Percentiles rank a stretch among this genome's conserved stretches.
Evolutionary conservation across 2,888 invertebrate species (phyloP).

Genomic region (Peribatodes rhomboidaria): DNA sequence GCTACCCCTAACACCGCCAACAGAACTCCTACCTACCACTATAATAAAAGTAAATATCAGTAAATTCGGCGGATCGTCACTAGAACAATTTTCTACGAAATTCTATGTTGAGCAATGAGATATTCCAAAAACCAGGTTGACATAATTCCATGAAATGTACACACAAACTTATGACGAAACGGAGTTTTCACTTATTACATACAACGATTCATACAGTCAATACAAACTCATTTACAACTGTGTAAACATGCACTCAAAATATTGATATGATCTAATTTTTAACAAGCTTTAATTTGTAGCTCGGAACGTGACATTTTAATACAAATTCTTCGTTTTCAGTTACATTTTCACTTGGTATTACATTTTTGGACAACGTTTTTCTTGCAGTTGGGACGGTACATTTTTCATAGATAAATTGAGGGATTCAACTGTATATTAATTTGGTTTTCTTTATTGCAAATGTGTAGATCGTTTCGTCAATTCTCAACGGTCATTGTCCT

Average conservation of each 20-base stretch:
- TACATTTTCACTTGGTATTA: slow-evolving; percentile 9
- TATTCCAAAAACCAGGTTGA: slow-evolving; percentile 48
- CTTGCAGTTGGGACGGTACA: slow-evolving; percentile 10
- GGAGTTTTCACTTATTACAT: slow-evolving; percentile 52
- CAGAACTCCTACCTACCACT: no score
- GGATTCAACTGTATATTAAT: slow-evolving; percentile 22
- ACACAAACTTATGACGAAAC: slow-evolving; percentile 54
- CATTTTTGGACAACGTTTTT: slow-evolving; percentile 7
- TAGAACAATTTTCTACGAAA: no score
- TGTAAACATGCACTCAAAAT: slow-evolving; percentile 44
- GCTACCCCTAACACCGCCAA: no score
- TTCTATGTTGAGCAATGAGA: slow-evolving; percentile 32
- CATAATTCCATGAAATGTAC: slow-evolving; percentile 43
- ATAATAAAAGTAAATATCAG: no score
- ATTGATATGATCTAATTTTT: slow-evolving; percentile 59
- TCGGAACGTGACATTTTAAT: not conserved
- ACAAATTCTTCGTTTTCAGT: not conserved
- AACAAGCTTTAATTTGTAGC: slow-evolving; percentile 41
- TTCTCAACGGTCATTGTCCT: slow-evolving; percentile 44
- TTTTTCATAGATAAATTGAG: slow-evolving; percentile 3
- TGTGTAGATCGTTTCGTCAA: slow-evolving; percentile 45
- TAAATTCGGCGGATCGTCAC: no score
- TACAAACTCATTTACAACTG: slow-evolving; percentile 53
- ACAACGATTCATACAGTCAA: slow-evolving; percentile 44
- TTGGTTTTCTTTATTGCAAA: slow-evolving; percentile 32